These are phyloP conservation scores for Venustoraphidia nigricollis DNA, from an alignment of 2,888 invertebrate genomes.

Conservation along the genomic window DNA sequence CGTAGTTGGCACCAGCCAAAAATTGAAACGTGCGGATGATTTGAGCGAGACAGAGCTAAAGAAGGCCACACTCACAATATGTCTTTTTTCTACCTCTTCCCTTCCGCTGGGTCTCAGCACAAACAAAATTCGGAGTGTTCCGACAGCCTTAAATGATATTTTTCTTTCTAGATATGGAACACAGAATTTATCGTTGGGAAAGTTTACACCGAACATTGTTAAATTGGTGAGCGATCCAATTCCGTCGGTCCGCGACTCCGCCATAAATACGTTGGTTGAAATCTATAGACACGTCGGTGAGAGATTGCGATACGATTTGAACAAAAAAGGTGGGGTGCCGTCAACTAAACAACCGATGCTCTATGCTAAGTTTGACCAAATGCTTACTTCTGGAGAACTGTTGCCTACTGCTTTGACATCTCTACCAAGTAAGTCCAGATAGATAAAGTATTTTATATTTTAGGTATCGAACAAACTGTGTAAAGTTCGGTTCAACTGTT, in stretches of 20 bases:
- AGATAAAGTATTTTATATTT: no score
- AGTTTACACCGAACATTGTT: constrained; percentile 68
- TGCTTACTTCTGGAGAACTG: constrained; percentile 61
- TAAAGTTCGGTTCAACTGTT: no score
- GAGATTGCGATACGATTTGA: constrained; percentile 63
- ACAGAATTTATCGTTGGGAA: constrained; percentile 62
- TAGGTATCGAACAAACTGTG: no score
- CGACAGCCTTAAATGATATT: constrained; percentile 1
- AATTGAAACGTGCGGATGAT: no score
- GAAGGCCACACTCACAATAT: no score
- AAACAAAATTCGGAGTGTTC: no score
- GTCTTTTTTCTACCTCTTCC: no score
- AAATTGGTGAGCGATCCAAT: constrained; percentile 77
- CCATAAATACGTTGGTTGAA: constrained; percentile 71
- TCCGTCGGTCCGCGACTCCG: constrained; percentile 73
- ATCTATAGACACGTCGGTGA: constrained; percentile 90
- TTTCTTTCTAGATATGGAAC: constrained; percentile 60
- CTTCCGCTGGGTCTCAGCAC: no score
- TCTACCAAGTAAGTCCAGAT: no score
- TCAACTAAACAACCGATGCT: constrained; percentile 54
- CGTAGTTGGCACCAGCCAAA: no score
- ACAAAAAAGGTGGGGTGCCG: constrained; percentile 64
- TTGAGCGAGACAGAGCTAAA: no score
- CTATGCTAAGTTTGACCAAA: constrained; percentile 76
- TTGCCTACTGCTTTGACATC: constrained; percentile 48